These are phyloP conservation scores for Tigriopus japonicus DNA, from an alignment of 1,140 invertebrate species.

Conservation along the genomic window DNA sequence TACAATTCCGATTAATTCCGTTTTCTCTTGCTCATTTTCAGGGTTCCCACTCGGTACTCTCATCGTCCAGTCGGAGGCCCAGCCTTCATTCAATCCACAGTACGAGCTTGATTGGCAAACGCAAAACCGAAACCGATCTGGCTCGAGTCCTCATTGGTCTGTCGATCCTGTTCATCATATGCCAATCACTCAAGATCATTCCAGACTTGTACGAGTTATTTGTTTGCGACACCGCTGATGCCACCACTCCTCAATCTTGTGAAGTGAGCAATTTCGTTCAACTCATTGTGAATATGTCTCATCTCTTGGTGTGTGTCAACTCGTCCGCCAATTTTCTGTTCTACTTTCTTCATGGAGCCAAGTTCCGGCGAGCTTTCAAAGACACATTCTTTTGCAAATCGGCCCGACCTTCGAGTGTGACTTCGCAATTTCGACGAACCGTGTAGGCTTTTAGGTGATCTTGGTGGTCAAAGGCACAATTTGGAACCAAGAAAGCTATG, in stretches of 20 bases:
- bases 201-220: background rate
- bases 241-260: background rate
- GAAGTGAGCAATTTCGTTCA: background rate
- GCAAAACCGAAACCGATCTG: background rate
- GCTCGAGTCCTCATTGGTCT: background rate
- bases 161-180: background rate
- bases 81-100: no score
- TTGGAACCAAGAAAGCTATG: no score
- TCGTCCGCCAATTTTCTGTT: background rate
- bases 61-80: no score
- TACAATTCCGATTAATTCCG: no score
- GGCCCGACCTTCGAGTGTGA: no score
- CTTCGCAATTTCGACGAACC: no score
- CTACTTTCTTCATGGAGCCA: background rate
- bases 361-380: background rate
- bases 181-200: conserved; percentile 5
- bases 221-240: background rate
- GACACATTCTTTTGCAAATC: no score
- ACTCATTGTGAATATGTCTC: background rate
- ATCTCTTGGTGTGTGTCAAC: background rate
- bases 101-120: background rate
- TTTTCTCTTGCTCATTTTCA: no score
- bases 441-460: no score
- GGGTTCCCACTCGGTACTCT: no score
- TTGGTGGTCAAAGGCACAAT: no score